A percentile compares a stretch with the other conserved stretches of the same genome.
Conservation (phyloP, 2,113 vertebrate genomes). For the Talpa occidentalis region DNA sequence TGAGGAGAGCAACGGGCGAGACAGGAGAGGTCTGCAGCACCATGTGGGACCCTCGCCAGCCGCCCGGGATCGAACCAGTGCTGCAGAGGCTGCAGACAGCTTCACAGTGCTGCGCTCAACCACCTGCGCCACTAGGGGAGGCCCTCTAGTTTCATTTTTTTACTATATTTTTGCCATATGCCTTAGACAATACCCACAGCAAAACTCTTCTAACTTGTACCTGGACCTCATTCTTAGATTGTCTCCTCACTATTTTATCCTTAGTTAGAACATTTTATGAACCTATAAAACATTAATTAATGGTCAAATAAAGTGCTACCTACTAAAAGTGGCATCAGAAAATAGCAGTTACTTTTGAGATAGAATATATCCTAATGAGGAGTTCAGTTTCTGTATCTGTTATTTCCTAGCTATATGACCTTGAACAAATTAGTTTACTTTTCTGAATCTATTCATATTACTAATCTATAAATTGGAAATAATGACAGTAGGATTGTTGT, state of each 20-base stretch:
- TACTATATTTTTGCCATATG: not conserved
- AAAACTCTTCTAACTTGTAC: not conserved
- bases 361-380: not conserved
- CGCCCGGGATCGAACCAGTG: no score
- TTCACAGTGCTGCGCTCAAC: no score
- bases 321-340: not conserved
- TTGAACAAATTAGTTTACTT: not conserved
- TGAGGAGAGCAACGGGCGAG: no score
- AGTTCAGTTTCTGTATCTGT: not conserved
- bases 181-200: not conserved
- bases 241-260: not conserved
- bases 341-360: not conserved
- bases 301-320: not conserved
- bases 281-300: not conserved
- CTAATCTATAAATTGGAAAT: not conserved
- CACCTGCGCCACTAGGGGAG: no score
- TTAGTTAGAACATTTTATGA: not conserved
- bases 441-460: not conserved
- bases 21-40: no score
- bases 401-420: not conserved
- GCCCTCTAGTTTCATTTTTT: constrained; percentile 26
- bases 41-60: no score
- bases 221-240: not conserved
- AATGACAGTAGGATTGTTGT: not conserved
- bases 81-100: no score